phyloP scores from a whole-genome alignment of 2,113 vertebrate genomes.

The Pelusios castaneus region DNA sequence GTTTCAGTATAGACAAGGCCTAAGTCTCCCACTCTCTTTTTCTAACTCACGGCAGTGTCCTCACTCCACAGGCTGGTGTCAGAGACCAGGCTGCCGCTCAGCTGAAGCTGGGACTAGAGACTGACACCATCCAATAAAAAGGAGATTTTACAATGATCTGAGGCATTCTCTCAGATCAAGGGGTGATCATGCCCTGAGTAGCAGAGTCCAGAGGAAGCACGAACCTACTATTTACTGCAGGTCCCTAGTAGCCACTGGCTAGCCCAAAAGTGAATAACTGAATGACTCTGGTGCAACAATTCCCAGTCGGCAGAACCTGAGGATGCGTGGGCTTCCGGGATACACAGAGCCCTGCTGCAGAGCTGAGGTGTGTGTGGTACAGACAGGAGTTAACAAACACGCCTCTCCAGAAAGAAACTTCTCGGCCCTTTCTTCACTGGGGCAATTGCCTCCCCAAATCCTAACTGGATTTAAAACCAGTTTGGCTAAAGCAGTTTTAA shows the following conservation, averaged over 20 bases:
- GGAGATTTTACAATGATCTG: not conserved
- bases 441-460: not conserved
- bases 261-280: not conserved
- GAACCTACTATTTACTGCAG: not conserved
- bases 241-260: not conserved
- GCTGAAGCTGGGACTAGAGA: not conserved
- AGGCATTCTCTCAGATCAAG: not conserved
- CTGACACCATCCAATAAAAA: not conserved
- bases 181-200: not conserved
- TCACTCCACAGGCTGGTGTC: not conserved
- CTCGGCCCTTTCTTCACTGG: not conserved
- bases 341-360: not conserved
- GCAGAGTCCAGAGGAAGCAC: not conserved
- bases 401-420: not conserved
- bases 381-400: not conserved
- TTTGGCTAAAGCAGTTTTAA: not conserved
- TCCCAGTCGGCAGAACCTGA: not conserved
- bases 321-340: not conserved
- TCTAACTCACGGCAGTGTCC: not conserved
- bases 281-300: not conserved
- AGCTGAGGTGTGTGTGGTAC: not conserved
- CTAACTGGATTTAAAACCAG: not conserved
- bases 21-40: not conserved
- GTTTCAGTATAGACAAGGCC: too few relatives aligned
- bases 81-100: fast-evolving